Percentiles rank a stretch among this genome's conserved stretches.
Conservation (phyloP, 2,797 vertebrate genomes). For the Staurois parvus region DNA sequence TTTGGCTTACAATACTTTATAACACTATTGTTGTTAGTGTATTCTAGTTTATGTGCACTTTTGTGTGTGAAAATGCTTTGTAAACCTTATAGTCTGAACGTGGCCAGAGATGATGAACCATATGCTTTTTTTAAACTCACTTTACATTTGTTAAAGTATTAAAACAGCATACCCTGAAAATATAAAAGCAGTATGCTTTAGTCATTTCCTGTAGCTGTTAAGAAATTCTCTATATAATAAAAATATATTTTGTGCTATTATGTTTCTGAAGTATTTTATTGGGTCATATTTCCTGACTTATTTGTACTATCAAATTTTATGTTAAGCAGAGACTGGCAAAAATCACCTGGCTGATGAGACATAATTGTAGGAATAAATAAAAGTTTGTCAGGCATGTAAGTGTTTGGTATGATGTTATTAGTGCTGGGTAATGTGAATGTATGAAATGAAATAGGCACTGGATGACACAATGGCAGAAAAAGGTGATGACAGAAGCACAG, state of each 20-base stretch:
- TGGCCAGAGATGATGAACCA: background rate
- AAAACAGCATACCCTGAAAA: background rate
- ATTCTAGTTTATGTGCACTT: background rate
- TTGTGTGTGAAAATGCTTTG: background rate
- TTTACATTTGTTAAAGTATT: background rate
- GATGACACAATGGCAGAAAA: background rate
- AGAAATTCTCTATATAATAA: background rate
- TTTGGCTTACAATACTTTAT: background rate
- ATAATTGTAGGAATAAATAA: slow-evolving; percentile 1
- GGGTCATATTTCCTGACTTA: background rate
- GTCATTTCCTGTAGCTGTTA: background rate
- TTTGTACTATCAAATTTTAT: background rate
- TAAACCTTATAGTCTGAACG: background rate
- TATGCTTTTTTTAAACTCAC: background rate
- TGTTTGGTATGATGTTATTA: background rate
- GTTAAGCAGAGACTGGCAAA: background rate
- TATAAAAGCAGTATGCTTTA: background rate
- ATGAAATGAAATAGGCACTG: background rate
- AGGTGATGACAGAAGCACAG: too few species aligned
- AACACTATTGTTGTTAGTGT: background rate
- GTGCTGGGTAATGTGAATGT: background rate
- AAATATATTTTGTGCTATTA: background rate
- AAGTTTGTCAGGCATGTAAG: background rate
- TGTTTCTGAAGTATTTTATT: background rate
- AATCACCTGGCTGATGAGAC: background rate